A percentile compares a stretch with the other conserved stretches of the same genome.
Evolutionary conservation across 2,888 invertebrate genomes (phyloP).

Genomic region (Himalopsyche japonica): DNA sequence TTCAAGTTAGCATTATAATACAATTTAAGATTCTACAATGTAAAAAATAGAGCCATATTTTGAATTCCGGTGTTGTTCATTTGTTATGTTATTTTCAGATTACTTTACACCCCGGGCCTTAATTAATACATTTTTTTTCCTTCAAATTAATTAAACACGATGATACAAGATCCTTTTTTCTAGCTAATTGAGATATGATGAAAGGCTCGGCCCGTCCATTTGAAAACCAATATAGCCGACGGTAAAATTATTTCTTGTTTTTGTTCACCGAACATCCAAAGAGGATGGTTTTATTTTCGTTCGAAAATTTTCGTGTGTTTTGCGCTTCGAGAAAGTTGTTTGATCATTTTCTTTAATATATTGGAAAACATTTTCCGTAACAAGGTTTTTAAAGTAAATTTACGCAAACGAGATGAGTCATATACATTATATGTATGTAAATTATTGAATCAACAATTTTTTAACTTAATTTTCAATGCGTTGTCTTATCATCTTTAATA

Average conservation of each 20-base stretch:
- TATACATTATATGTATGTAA: too few relatives aligned
- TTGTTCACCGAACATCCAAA: background rate
- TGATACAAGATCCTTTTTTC: slow-evolving; percentile 21
- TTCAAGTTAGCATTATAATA: too few relatives aligned
- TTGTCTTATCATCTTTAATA: too few relatives aligned
- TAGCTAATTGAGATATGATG: slow-evolving; percentile 14
- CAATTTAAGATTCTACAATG: too few relatives aligned
- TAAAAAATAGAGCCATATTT: background rate
- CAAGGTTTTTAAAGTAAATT: too few relatives aligned
- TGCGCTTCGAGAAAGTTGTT: background rate
- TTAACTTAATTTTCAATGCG: too few relatives aligned
- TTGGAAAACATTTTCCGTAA: background rate
- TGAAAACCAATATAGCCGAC: slow-evolving; percentile 12
- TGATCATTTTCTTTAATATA: background rate
- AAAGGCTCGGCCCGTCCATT: background rate
- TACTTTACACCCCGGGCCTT: background rate
- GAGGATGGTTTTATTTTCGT: background rate
- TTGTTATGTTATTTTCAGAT: background rate
- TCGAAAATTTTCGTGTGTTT: background rate
- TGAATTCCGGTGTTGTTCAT: background rate
- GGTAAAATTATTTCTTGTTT: slow-evolving; percentile 1
- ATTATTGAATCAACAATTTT: too few relatives aligned
- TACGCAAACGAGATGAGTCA: too few relatives aligned
- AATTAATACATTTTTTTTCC: background rate
- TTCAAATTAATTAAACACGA: background rate